Conservation (phyloP, 1,140 invertebrate genomes). For the Aphelenchoides avenae region DNA sequence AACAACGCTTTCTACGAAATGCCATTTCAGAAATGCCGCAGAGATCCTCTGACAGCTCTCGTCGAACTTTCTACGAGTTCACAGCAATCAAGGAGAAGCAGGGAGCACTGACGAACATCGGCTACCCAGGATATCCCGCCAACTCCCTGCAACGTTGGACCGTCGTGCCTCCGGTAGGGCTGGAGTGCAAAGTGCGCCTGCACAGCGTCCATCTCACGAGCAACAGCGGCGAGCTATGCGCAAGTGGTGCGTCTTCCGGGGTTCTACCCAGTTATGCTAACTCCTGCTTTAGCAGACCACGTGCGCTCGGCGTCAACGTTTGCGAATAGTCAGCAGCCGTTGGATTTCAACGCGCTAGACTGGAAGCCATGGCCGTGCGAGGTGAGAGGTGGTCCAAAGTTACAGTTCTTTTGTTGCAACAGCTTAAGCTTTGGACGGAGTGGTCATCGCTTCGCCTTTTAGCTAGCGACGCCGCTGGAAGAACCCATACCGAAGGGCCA, state of each 20-base stretch:
- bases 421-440: not conserved
- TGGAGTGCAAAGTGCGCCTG: conserved; percentile 29
- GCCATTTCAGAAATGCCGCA: not conserved
- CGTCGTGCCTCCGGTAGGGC: conserved; percentile 30
- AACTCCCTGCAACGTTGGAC: conserved; percentile 32
- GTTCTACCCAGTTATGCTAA: not conserved
- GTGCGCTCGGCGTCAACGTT: conserved; percentile 2
- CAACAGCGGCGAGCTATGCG: conserved; percentile 1
- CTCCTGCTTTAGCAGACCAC: not conserved
- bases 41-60: too few relatives aligned
- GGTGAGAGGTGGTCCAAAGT: conserved; percentile 2
- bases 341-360: conserved; percentile 17
- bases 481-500: conserved; percentile 12
- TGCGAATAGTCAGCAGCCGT: not conserved
- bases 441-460: too few relatives aligned
- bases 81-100: conserved; percentile 30
- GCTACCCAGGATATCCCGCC: conserved; percentile 36
- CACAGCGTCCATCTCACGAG: conserved; percentile 13
- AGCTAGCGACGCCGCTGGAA: conserved; percentile 17
- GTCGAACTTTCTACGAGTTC: conserved; percentile 37
- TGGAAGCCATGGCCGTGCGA: conserved; percentile 26
- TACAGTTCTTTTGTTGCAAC: not conserved
- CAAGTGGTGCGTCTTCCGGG: not conserved
- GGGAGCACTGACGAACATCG: conserved; percentile 38
- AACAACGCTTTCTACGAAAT: not conserved